phyloP scores from a whole-genome alignment of 2,888 invertebrate species.

The Ormyrus rosae region DNA sequence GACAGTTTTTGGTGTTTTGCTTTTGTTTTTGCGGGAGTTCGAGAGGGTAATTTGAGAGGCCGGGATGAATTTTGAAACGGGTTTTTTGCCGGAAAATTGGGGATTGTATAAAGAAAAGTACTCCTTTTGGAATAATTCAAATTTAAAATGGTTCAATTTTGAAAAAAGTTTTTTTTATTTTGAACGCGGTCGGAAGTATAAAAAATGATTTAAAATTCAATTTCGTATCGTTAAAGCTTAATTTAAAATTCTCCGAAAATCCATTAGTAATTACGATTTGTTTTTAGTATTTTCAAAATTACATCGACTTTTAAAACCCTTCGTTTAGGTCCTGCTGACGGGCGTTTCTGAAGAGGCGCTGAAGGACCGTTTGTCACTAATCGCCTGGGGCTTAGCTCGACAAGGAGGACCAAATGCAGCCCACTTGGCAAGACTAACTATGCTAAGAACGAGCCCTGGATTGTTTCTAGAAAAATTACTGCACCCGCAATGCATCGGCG shows the following conservation, averaged over 20 bases:
- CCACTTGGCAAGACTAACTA: slow-evolving; percentile 71
- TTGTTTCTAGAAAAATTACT: slow-evolving; percentile 78
- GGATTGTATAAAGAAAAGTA: too few species aligned
- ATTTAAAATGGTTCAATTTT: too few species aligned
- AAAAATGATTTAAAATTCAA: too few species aligned
- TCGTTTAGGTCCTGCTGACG: slow-evolving; percentile 65
- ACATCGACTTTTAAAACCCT: background rate
- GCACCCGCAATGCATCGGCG: slow-evolving; percentile 74
- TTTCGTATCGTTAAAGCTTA: background rate
- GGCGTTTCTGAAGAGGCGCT: slow-evolving; percentile 72
- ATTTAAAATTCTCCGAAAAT: background rate
- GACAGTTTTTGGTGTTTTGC: background rate
- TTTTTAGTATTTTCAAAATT: too few species aligned
- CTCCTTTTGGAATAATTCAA: too few species aligned
- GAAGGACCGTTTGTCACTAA: slow-evolving; percentile 72
- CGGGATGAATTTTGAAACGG: too few species aligned
- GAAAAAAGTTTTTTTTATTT: too few species aligned
- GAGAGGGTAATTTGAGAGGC: too few species aligned
- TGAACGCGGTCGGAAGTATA: too few species aligned
- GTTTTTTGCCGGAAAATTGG: too few species aligned
- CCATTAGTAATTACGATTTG: too few species aligned
- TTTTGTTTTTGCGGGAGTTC: background rate
- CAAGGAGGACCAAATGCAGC: slow-evolving; percentile 77
- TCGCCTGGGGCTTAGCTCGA: slow-evolving; percentile 75
- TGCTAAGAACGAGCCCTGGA: slow-evolving; percentile 77